Conservation (phyloP, 2,113 vertebrate species). For the Oryzias curvinotus region DNA sequence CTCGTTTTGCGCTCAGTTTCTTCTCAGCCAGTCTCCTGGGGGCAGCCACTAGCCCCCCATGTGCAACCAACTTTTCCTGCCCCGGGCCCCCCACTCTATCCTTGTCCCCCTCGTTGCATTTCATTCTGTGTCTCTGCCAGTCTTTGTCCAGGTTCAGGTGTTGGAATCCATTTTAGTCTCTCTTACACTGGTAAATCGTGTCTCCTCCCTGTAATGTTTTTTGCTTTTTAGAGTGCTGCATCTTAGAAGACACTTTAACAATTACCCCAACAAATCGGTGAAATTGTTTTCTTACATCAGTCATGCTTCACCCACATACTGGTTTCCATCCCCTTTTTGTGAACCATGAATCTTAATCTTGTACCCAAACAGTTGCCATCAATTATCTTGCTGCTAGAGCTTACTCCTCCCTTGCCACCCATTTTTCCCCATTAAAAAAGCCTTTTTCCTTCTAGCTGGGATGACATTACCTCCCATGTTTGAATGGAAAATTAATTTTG, state of each 20-base stretch:
- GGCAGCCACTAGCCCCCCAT: conserved; percentile 30
- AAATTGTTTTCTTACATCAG: conserved; percentile 63
- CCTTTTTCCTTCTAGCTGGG: conserved; percentile 51
- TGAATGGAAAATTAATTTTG: conserved; percentile 63
- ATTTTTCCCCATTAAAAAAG: conserved; percentile 69
- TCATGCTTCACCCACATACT: conserved; percentile 57
- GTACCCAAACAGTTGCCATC: conserved; percentile 75
- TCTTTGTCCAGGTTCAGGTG: conserved; percentile 19
- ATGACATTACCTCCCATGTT: conserved; percentile 54
- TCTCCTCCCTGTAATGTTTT: conserved; percentile 22
- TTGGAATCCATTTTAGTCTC: conserved; percentile 15
- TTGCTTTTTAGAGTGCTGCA: conserved; percentile 19
- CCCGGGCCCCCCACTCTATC: conserved; percentile 27
- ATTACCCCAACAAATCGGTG: conserved; percentile 58
- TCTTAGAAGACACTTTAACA: conserved; percentile 53
- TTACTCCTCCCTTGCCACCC: conserved; percentile 65
- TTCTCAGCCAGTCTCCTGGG: conserved; percentile 31
- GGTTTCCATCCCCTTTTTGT: conserved; percentile 52
- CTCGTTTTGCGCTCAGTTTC: conserved; percentile 25
- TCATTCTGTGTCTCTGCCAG: conserved; percentile 8
- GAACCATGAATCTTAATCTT: conserved; percentile 80
- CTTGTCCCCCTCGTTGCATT: not conserved
- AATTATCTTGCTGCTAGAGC: conserved; percentile 73
- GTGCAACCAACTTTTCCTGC: conserved; percentile 35
- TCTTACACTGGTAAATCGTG: conserved; percentile 42